A percentile compares a stretch with the other conserved stretches of the same genome.
Evolutionary conservation across 2,113 vertebrate genomes (phyloP).

Genomic region (Tetrax tetrax): DNA sequence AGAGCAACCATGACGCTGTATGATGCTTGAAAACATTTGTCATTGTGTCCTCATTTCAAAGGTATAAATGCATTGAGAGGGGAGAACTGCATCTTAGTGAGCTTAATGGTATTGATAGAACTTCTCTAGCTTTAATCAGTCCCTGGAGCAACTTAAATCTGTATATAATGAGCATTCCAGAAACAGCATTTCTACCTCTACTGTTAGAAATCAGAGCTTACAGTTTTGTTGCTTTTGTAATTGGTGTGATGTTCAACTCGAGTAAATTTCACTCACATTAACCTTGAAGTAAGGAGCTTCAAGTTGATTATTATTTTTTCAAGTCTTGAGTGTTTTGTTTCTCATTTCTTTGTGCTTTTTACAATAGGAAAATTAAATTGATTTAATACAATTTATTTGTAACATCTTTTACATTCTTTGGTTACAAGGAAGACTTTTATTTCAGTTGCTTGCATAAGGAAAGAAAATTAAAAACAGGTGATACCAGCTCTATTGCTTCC

Average conservation of each 20-base stretch:
- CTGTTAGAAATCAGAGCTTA: constrained; percentile 11
- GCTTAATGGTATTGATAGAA: constrained; percentile 48
- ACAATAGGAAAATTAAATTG: background rate
- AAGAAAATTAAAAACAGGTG: background rate
- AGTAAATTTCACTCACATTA: constrained; percentile 45
- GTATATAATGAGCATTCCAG: constrained; percentile 51
- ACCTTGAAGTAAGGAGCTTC: constrained; percentile 43
- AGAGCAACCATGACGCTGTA: background rate
- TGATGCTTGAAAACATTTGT: background rate
- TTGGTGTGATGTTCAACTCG: constrained; percentile 31
- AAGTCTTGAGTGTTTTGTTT: constrained; percentile 16
- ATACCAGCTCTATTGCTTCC: background rate
- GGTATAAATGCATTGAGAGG: background rate
- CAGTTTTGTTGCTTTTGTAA: background rate
- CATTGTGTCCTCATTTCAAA: background rate
- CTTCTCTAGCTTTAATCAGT: constrained; percentile 23
- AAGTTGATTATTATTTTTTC: background rate
- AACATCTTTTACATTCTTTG: background rate
- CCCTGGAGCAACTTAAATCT: constrained; percentile 53
- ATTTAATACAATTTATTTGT: background rate
- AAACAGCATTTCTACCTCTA: background rate
- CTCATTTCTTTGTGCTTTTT: background rate
- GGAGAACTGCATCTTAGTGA: background rate
- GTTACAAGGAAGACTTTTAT: background rate
- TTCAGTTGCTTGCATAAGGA: background rate